Conservation (phyloP, 1,140 invertebrate species). For the Pogonomyrmex californicus region DNA sequence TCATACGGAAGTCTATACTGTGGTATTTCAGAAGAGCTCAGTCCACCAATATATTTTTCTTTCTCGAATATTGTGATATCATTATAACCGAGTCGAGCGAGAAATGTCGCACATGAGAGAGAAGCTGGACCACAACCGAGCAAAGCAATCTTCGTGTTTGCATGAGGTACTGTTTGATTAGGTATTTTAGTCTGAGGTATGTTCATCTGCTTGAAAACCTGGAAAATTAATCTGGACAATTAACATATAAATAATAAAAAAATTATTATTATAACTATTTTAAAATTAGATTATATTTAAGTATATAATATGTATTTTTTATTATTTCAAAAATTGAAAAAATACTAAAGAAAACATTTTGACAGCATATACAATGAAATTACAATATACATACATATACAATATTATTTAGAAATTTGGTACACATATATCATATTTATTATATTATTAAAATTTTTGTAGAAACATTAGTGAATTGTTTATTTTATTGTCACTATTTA, state of each 20-base stretch:
- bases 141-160: conserved; percentile 94
- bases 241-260: background rate
- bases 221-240: conserved; percentile 29
- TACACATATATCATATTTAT: conserved; percentile 3
- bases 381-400: background rate
- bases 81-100: conserved; percentile 96
- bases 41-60: conserved; percentile 94
- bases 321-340: conserved; percentile 5
- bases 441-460: conserved; percentile 26
- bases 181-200: conserved; percentile 95
- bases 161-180: conserved; percentile 87
- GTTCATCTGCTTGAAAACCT: conserved; percentile 98
- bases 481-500: background rate
- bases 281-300: conserved; percentile 1
- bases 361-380: too few relatives aligned
- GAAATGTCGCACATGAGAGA: conserved; percentile 98
- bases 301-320: background rate
- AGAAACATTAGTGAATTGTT: background rate
- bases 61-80: conserved; percentile 98
- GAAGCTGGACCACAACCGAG: conserved; percentile 98
- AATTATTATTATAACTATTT: background rate
- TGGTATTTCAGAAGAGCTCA: conserved; percentile 98
- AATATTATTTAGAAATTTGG: conserved; percentile 10
- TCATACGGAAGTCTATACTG: conserved; percentile 98
- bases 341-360: background rate